phyloP scores from a whole-genome alignment of 2,888 invertebrate genomes.

The Halictus quadricinctus region DNA sequence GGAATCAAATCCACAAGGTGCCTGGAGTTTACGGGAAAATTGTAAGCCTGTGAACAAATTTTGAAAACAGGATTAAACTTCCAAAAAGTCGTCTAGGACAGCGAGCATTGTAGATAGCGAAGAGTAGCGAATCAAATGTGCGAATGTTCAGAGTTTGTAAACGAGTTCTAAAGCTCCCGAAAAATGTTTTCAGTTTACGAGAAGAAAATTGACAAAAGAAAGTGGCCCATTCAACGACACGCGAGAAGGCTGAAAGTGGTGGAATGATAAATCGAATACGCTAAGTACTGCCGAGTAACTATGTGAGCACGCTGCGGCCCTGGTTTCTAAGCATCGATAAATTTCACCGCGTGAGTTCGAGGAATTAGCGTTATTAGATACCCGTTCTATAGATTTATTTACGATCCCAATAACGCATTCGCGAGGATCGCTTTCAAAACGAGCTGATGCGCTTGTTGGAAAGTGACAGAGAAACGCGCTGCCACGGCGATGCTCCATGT shows the following conservation, averaged over 20 bases:
- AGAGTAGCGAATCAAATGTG: no score
- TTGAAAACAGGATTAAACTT: neutral
- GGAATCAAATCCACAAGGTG: no score
- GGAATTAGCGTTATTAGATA: conserved; percentile 37
- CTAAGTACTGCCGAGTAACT: neutral
- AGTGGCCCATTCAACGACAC: neutral
- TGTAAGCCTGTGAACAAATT: no score
- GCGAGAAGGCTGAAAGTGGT: neutral
- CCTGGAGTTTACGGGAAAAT: no score
- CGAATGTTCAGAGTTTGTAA: no score
- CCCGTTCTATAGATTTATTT: conserved; percentile 31
- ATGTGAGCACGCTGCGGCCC: neutral
- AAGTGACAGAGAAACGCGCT: neutral
- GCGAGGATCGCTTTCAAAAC: conserved; percentile 7
- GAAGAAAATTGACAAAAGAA: neutral
- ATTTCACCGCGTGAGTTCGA: conserved; percentile 41
- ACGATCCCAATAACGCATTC: conserved; percentile 19
- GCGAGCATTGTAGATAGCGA: no score
- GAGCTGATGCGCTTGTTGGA: neutral
- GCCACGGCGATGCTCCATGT: neutral
- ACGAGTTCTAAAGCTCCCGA: no score
- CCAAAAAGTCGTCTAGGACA: no score
- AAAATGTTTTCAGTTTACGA: no score
- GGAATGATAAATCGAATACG: neutral
- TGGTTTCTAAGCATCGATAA: conserved; percentile 60